A percentile compares a stretch with the other conserved stretches of the same genome.
Evolutionary conservation across 2,113 vertebrate species (phyloP).

Genomic region (Sapajus apella): DNA sequence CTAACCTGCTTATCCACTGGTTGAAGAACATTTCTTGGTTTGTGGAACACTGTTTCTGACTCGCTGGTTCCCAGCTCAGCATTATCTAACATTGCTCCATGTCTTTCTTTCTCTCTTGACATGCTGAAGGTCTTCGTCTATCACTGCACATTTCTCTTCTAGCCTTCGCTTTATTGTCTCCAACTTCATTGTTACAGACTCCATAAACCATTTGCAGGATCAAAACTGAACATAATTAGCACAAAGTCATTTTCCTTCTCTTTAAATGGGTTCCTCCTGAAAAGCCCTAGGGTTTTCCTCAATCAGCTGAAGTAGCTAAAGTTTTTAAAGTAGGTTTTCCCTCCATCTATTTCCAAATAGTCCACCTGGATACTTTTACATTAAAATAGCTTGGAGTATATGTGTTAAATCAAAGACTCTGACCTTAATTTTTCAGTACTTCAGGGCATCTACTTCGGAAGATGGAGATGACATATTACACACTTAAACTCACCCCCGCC

Average conservation of each 20-base stretch:
- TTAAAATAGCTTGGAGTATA: neutral
- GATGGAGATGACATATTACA: neutral
- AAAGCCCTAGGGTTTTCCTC: conserved; percentile 77
- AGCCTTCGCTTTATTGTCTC: neutral
- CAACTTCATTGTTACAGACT: neutral
- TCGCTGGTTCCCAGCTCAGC: neutral
- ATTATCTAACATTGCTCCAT: rapidly evolving
- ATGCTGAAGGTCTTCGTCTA: neutral
- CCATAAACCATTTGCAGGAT: conserved; percentile 58
- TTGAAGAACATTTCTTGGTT: neutral
- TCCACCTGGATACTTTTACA: neutral
- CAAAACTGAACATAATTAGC: conserved; percentile 69
- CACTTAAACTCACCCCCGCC: neutral
- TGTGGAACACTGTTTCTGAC: neutral
- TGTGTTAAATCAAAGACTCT: neutral
- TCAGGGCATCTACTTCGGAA: neutral
- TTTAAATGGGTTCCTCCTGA: conserved; percentile 70
- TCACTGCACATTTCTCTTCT: neutral
- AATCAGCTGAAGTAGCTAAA: neutral
- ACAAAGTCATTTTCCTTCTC: conserved; percentile 73
- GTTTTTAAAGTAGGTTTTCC: conserved; percentile 21
- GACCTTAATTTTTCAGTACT: neutral
- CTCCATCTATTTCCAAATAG: neutral
- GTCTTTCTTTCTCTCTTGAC: neutral
- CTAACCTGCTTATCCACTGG: neutral